Conservation (phyloP, 2,113 vertebrate species). For the Pelvicachromis taeniatus region DNA sequence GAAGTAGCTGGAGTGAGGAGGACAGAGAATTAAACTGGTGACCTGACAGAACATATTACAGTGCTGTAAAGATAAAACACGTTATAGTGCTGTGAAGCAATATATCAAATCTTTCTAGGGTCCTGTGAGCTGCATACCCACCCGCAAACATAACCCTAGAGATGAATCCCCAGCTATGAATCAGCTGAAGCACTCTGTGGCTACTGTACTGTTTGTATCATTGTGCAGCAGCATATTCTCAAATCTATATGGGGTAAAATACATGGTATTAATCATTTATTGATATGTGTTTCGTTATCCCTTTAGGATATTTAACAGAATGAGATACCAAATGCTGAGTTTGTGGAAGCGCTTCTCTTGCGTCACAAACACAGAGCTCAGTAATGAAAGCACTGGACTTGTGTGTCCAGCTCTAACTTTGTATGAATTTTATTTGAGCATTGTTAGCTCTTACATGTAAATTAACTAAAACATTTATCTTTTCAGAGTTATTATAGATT, state of each 20-base stretch:
- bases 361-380: not conserved
- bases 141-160: not conserved
- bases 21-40: constrained; percentile 21
- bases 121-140: not conserved
- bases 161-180: not conserved
- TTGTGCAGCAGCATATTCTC: not conserved
- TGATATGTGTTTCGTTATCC: not conserved
- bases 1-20: constrained; percentile 7
- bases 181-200: not conserved
- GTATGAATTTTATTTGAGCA: not conserved
- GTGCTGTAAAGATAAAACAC: constrained; percentile 39
- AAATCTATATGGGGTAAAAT: not conserved
- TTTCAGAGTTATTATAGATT: not conserved
- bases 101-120: constrained; percentile 33
- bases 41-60: constrained; percentile 3
- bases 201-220: not conserved
- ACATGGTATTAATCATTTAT: not conserved
- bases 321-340: not conserved
- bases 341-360: not conserved
- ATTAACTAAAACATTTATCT: not conserved
- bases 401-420: not conserved
- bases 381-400: not conserved
- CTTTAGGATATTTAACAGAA: not conserved
- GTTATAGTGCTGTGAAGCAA: constrained; percentile 9
- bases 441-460: not conserved